Conservation (phyloP, 2,797 vertebrate species). For the Chromobotia macracanthus region DNA sequence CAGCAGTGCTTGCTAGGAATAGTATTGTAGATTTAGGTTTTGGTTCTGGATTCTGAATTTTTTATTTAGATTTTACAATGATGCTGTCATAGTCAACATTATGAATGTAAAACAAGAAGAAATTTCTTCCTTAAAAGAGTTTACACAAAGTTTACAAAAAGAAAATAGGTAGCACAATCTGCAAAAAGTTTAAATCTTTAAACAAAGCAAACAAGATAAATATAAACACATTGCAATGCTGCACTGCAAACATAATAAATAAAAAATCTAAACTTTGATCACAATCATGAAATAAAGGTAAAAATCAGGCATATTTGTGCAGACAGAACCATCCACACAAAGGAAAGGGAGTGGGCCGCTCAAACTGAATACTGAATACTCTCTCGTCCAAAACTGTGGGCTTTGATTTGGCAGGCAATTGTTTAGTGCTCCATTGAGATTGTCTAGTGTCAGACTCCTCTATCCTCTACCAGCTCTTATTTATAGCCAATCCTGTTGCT, state of each 20-base stretch:
- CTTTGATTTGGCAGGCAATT: slow-evolving; percentile 76
- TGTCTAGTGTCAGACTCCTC: slow-evolving; percentile 68
- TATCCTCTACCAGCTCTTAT: slow-evolving; percentile 66
- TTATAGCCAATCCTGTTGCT: slow-evolving; percentile 72
- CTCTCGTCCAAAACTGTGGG: slow-evolving; percentile 60
- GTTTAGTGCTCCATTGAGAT: slow-evolving; percentile 71
- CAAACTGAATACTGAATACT: slow-evolving; percentile 45
- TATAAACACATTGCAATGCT: too few relatives aligned
- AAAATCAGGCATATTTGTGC: slow-evolving; percentile 14
- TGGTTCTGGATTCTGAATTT: neutral
- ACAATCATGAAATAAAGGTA: slow-evolving; percentile 21
- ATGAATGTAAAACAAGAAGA: too few relatives aligned
- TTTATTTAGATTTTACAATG: too few relatives aligned
- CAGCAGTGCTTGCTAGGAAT: too few relatives aligned
- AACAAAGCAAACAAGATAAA: neutral
- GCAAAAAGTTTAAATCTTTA: neutral
- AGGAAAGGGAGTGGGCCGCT: slow-evolving; percentile 70
- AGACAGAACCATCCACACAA: slow-evolving; percentile 68
- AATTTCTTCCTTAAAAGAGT: too few relatives aligned
- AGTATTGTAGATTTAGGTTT: neutral
- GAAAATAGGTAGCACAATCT: too few relatives aligned
- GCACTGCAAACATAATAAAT: neutral
- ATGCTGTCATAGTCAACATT: too few relatives aligned
- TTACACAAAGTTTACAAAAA: too few relatives aligned
- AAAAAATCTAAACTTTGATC: slow-evolving; percentile 15